A percentile compares a stretch with the other conserved stretches of the same genome.
Evolutionary conservation across 2,888 invertebrate genomes (phyloP).

Genomic region (Dicranocentrus wangi): DNA sequence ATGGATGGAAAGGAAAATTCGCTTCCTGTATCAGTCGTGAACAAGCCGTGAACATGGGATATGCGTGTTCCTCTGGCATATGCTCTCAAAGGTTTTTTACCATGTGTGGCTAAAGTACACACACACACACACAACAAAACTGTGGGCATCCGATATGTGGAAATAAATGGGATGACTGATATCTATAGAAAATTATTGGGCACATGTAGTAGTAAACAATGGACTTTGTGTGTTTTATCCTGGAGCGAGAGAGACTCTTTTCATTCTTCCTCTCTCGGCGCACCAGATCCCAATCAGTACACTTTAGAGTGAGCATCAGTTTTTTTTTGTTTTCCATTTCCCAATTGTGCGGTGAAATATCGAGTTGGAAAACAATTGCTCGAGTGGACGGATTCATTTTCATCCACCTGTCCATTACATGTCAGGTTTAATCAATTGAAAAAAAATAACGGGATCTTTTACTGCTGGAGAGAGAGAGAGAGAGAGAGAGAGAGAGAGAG

Average conservation of each 20-base stretch:
- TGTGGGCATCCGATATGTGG: too few relatives aligned
- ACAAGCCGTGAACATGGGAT: conserved; percentile 52
- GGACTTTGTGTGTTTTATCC: conserved; percentile 51
- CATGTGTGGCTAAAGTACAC: conserved; percentile 7
- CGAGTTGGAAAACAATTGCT: background rate
- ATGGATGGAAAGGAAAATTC: conserved; percentile 37
- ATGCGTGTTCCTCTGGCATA: conserved; percentile 44
- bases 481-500: conserved; percentile 14
- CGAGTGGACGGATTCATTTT: conserved; percentile 45
- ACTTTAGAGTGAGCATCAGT: background rate
- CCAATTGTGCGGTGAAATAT: background rate
- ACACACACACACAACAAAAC: background rate
- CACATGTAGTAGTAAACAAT: conserved; percentile 27
- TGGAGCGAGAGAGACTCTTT: conserved; percentile 29
- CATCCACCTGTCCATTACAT: conserved; percentile 55
- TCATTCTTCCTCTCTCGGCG: background rate
- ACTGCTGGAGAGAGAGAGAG: too few relatives aligned
- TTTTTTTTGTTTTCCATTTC: conserved; percentile 2
- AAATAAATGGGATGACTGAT: background rate
- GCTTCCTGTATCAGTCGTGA: conserved; percentile 48
- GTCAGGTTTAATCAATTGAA: conserved; percentile 52
- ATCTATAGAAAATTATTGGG: background rate
- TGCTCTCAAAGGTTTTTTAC: conserved; percentile 17
- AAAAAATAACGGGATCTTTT: too few relatives aligned
- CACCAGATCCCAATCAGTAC: conserved; percentile 21